Conservation (phyloP, 2,797 vertebrate genomes). For the Chaetophractus vellerosus region DNA sequence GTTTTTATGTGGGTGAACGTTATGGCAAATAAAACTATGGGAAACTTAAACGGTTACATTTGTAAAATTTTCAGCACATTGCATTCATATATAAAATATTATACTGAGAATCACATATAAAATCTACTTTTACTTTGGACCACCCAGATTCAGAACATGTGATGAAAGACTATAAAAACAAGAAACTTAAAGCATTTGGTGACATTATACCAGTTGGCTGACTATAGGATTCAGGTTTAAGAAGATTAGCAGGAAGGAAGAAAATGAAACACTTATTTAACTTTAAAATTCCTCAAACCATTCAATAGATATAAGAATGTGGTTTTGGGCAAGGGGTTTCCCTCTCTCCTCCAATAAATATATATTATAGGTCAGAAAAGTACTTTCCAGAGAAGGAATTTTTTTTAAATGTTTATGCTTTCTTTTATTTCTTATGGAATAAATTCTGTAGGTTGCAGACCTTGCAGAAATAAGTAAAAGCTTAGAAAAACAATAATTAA, state of each 20-base stretch:
- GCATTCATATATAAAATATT: not conserved
- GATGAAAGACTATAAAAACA: not conserved
- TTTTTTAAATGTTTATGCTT: not conserved
- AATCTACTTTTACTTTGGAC: not conserved
- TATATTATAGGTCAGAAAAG: not conserved
- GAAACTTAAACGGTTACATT: not conserved
- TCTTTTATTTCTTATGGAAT: not conserved
- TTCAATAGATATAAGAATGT: not conserved
- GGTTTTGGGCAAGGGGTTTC: not conserved
- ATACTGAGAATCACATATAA: not conserved
- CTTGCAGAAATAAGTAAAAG: not conserved
- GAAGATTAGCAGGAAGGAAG: not conserved
- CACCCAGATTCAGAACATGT: not conserved
- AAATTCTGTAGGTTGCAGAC: not conserved
- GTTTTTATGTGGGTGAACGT: slow-evolving; percentile 44
- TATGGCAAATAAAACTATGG: slow-evolving; percentile 1
- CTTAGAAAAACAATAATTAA: not conserved
- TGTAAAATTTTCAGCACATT: not conserved
- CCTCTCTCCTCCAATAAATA: not conserved
- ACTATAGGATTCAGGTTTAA: not conserved
- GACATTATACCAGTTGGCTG: not conserved
- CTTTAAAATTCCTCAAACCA: not conserved
- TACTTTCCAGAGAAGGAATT: not conserved
- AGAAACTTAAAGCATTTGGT: not conserved
- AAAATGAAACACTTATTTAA: slow-evolving; percentile 31